Evolutionary conservation across 2,113 vertebrate genomes (phyloP).

Genomic region (Meriones unguiculatus): DNA sequence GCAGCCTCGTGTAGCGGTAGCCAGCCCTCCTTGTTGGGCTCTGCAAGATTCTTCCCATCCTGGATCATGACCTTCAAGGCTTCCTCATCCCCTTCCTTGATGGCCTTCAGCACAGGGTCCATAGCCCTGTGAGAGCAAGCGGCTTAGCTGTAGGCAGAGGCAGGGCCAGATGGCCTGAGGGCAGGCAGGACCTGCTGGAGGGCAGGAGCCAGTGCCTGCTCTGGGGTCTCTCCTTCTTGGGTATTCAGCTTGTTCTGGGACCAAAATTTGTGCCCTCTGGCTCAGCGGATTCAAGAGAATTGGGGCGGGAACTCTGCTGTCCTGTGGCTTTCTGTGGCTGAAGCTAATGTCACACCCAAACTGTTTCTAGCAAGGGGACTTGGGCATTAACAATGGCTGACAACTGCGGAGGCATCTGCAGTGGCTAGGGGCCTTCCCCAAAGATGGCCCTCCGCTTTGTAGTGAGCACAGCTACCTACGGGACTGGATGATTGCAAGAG

Average conservation of each 20-base stretch:
- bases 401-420: rapidly evolving
- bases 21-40: conserved; percentile 93
- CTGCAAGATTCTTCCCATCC: conserved; percentile 86
- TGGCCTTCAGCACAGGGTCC: conserved; percentile 88
- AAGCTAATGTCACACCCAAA: background rate
- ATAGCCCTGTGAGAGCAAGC: conserved; percentile 84
- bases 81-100: conserved; percentile 87
- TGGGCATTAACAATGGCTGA: rapidly evolving
- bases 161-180: too few species aligned
- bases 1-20: conserved; percentile 94
- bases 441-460: rapidly evolving
- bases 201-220: rapidly evolving
- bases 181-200: background rate
- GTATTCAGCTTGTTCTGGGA: background rate
- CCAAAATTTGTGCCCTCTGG: background rate
- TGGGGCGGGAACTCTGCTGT: background rate
- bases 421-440: background rate
- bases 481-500: background rate
- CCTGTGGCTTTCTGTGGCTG: background rate
- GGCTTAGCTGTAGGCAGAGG: background rate
- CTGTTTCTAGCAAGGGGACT: background rate
- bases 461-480: background rate
- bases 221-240: background rate
- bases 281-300: background rate
- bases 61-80: conserved; percentile 87